These are phyloP conservation scores for Hypercompe scribonia DNA, from an alignment of 2,888 invertebrate species.

Conservation along the genomic window DNA sequence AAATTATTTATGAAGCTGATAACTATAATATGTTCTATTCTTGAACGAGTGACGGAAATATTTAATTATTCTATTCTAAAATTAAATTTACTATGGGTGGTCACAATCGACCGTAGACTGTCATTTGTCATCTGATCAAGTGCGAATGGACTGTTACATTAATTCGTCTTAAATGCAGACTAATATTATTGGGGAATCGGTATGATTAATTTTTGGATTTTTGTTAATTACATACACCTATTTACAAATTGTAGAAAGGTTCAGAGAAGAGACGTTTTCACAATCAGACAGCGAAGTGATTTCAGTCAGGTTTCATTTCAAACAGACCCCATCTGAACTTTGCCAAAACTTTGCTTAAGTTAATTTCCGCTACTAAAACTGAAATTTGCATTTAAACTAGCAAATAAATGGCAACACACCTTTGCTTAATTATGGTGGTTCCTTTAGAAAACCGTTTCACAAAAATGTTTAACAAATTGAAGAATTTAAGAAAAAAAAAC, in stretches of 20 bases:
- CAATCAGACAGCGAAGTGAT: neutral
- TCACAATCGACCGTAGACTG: conserved; percentile 4
- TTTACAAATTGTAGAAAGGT: too few relatives aligned
- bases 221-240: too few relatives aligned
- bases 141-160: neutral
- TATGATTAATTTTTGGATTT: too few relatives aligned
- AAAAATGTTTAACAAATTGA: neutral
- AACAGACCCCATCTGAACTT: neutral
- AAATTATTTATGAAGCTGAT: conserved; percentile 46
- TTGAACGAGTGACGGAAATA: conserved; percentile 21
- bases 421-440: neutral
- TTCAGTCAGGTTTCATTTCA: neutral
- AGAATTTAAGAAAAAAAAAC: conserved; percentile 1
- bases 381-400: neutral
- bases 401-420: neutral
- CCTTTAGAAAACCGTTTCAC: neutral
- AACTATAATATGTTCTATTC: conserved; percentile 39
- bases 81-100: conserved; percentile 45
- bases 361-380: neutral
- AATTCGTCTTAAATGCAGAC: neutral
- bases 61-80: conserved; percentile 27
- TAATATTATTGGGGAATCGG: neutral
- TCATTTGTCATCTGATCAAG: neutral
- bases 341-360: neutral
- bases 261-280: neutral